Evolutionary conservation across 2,888 invertebrate genomes (phyloP).

Genomic region (Arctia plantaginis): DNA sequence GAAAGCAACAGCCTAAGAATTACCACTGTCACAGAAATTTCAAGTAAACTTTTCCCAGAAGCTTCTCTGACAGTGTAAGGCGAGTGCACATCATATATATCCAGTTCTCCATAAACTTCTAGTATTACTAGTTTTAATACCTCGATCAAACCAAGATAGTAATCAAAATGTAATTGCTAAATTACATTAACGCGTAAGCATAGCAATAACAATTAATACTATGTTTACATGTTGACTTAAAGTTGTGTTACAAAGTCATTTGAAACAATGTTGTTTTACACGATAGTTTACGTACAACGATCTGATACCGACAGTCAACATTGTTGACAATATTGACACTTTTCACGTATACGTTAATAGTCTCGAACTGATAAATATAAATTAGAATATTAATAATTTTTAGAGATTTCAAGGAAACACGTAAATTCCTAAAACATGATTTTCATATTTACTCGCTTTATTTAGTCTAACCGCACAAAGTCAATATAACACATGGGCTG

Average conservation of each 20-base stretch:
- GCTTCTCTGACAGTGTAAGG: not conserved
- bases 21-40: not conserved
- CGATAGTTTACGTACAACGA: not conserved
- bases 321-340: not conserved
- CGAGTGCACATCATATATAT: not conserved
- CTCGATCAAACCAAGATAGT: not conserved
- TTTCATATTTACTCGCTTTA: not conserved
- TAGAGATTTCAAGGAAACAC: not conserved
- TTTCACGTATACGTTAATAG: not conserved
- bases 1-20: not conserved
- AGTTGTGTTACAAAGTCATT: not conserved
- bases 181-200: not conserved
- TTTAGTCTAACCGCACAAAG: not conserved
- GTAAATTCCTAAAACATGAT: not conserved
- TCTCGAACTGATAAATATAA: not conserved
- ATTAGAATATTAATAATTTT: too few relatives aligned
- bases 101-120: not conserved
- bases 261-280: not conserved
- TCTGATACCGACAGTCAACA: not conserved
- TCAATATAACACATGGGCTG: too few relatives aligned
- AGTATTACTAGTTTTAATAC: not conserved
- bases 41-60: not conserved
- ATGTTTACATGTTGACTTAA: not conserved
- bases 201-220: not conserved
- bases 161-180: not conserved